A percentile compares a stretch with the other conserved stretches of the same genome.
Evolutionary conservation across 2,113 vertebrate species (phyloP).

Genomic region (Aldabrachelys gigantea): DNA sequence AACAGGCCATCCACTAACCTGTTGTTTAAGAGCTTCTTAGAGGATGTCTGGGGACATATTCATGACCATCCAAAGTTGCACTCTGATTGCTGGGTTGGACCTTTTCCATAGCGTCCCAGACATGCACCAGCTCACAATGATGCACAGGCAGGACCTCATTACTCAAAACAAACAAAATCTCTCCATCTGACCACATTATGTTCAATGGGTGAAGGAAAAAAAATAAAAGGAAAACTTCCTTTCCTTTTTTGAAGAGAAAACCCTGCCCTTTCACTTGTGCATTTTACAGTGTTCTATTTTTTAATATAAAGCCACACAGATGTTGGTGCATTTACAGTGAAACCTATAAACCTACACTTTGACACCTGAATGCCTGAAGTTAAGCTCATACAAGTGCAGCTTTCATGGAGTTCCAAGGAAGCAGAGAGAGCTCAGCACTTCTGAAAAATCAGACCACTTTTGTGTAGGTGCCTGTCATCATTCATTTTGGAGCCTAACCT

Average conservation of each 20-base stretch:
- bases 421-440: not conserved
- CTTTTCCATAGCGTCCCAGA: not conserved
- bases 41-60: not conserved
- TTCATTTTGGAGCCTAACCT: not conserved
- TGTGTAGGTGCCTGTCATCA: not conserved
- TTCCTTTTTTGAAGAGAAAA: not conserved
- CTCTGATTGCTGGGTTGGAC: not conserved
- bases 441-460: not conserved
- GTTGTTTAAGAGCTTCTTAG: not conserved
- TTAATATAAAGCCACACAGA: not conserved
- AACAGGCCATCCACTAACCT: not conserved
- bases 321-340: not conserved
- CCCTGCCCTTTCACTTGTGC: not conserved
- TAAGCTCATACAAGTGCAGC: not conserved
- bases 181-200: not conserved
- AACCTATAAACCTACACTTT: not conserved
- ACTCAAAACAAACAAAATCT: not conserved
- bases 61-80: not conserved
- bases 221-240: not conserved
- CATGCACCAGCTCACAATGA: not conserved
- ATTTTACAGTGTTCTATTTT: not conserved
- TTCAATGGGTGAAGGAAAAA: not conserved
- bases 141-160: not conserved
- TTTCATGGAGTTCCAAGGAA: not conserved
- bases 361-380: slow-evolving; percentile 12